phyloP scores from a whole-genome alignment of 2,797 vertebrate species.

The Gallinago nigripennis region DNA sequence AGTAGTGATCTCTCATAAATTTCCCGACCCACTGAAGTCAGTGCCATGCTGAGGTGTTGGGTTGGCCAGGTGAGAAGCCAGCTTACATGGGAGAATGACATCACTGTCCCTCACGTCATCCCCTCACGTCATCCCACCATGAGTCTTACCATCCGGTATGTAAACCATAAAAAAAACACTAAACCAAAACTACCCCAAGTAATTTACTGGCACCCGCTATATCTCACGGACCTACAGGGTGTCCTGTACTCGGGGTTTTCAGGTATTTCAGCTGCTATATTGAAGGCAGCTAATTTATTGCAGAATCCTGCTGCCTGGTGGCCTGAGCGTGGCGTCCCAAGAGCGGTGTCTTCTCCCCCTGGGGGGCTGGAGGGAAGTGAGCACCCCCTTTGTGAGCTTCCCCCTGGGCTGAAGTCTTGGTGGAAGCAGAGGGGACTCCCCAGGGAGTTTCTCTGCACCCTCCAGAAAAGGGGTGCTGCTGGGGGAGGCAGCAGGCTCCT shows the following conservation, averaged over 20 bases:
- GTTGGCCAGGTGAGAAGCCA: neutral
- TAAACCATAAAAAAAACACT: neutral
- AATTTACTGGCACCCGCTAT: accelerated
- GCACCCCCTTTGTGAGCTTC: neutral
- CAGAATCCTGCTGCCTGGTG: neutral
- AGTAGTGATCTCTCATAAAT: neutral
- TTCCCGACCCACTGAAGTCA: neutral
- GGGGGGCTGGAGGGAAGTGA: neutral
- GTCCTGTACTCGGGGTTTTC: neutral
- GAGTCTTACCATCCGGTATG: neutral
- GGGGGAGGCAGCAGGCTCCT: neutral
- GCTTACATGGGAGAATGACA: neutral
- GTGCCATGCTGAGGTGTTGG: neutral
- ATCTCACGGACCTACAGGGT: accelerated
- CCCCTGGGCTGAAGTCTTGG: neutral
- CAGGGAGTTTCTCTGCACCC: accelerated
- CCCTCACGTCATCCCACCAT: neutral
- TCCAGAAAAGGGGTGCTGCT: neutral
- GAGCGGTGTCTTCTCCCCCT: accelerated
- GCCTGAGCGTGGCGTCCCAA: no score
- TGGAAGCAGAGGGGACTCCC: neutral
- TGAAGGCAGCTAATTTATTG: no score
- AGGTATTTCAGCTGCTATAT: neutral
- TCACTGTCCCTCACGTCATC: neutral
- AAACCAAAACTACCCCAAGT: neutral